phyloP scores from a whole-genome alignment of 2,113 vertebrate genomes.

The Epinephelus moara region DNA sequence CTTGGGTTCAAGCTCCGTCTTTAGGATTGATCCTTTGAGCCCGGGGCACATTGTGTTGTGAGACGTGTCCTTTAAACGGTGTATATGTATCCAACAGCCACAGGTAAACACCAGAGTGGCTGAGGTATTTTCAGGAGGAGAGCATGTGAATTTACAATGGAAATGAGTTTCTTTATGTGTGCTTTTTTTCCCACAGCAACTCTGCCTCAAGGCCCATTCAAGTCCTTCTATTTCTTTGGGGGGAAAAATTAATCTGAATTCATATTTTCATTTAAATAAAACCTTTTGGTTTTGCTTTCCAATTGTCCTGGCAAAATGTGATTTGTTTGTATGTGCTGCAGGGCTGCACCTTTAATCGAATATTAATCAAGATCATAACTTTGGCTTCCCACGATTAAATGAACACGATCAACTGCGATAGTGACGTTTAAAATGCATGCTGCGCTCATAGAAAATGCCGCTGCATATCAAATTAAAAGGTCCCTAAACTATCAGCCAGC shows the following conservation, averaged over 20 bases:
- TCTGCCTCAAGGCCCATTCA: slow-evolving; percentile 8
- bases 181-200: neutral
- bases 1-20: slow-evolving; percentile 38
- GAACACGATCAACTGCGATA: too few relatives aligned
- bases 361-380: too few relatives aligned
- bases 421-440: too few relatives aligned
- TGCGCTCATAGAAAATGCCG: too few relatives aligned
- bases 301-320: neutral
- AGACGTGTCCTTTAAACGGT: slow-evolving; percentile 43
- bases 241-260: neutral
- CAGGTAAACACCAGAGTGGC: slow-evolving; percentile 49
- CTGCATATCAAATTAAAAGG: too few relatives aligned
- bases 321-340: neutral
- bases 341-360: neutral
- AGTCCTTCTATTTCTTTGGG: neutral
- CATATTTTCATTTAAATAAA: slow-evolving; percentile 9
- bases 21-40: slow-evolving; percentile 36
- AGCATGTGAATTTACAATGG: slow-evolving; percentile 23
- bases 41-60: slow-evolving; percentile 35
- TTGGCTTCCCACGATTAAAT: too few relatives aligned
- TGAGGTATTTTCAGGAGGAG: slow-evolving; percentile 23
- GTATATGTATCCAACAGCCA: slow-evolving; percentile 15
- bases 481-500: too few relatives aligned
- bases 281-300: neutral
- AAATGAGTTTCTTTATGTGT: neutral